Percentiles rank a stretch among this genome's conserved stretches.
Conservation (phyloP, 2,797 vertebrate genomes). For the Florisuga fusca region DNA sequence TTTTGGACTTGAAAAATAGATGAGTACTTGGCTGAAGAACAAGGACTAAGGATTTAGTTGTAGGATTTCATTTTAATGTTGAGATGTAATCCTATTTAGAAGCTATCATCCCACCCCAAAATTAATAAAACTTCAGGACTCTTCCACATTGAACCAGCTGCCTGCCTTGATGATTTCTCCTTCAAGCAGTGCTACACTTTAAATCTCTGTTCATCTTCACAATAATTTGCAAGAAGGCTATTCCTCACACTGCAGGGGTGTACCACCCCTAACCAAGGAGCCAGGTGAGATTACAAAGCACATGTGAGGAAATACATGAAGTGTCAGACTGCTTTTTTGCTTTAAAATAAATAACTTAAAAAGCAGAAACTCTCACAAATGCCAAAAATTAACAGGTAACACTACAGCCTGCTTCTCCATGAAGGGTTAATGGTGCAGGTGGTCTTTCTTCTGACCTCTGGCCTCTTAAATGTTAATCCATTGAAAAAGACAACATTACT, state of each 20-base stretch:
- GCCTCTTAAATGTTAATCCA: slow-evolving; percentile 57
- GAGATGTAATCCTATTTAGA: not conserved
- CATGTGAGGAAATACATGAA: not conserved
- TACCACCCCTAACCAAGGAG: not conserved
- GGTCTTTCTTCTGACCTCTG: slow-evolving; percentile 62
- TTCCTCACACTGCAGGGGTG: not conserved
- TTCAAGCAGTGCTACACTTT: not conserved
- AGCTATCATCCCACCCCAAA: not conserved
- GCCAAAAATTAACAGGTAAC: not conserved
- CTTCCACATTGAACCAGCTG: not conserved
- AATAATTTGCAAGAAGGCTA: not conserved
- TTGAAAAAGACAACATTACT: slow-evolving; percentile 50
- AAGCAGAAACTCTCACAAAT: not conserved
- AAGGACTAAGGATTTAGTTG: not conserved
- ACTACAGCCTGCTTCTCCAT: not conserved
- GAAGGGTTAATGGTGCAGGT: slow-evolving; percentile 61
- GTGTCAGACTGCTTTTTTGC: not conserved
- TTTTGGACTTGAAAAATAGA: not conserved
- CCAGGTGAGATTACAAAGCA: not conserved
- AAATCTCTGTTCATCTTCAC: not conserved
- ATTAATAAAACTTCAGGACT: not conserved
- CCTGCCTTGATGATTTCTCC: not conserved
- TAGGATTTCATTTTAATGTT: not conserved
- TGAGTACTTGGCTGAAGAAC: not conserved
- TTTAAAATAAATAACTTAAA: not conserved